Evolutionary conservation across 2,888 invertebrate species (phyloP), one percentile per base, ranked within the genome.

Genomic region (Mythimna loreyi): DNA sequence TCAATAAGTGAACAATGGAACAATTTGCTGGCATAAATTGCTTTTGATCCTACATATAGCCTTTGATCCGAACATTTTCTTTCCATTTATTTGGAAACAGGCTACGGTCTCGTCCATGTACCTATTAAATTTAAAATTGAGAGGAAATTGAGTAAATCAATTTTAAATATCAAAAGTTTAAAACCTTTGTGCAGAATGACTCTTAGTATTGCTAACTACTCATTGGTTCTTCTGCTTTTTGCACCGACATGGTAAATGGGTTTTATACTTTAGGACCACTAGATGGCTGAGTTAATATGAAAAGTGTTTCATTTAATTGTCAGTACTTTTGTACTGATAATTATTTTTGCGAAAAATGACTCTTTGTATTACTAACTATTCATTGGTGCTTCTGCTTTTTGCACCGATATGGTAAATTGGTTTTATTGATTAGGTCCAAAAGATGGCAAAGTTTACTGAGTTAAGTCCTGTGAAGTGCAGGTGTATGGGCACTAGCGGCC

Each of bases 1-100:
- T 66, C 61, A 65, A 69, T 80, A 67, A 65, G 49, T 28, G 74
- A 62, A 64, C 64, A 80, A 67, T 50, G 33, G 58, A 63, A 65
- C 67, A 79, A 76, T 76, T 72, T 69, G 56, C 61, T 52, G 60
- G 50, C 62, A 59, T 53, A 79, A 79, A 79, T 79, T 75, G 80
- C 56, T 72, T 66, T 78, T 63, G 60, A 67, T 63, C 65, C 65
- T n/a, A 16, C 49, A 25, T 23, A 23, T 71, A 65, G 61, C 71
- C 67, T 79, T 62, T 79, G 60, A 75, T 65, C 52, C 63, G 49
- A 40, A 58, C 55, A 67, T 72, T 70, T 64, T 78, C 79, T 69
- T 78, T 57, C 52, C 71, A 67, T 78, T 79, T 62, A 63, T 72
- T 71, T 62, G 36, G 23, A 23, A 65, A 56, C n/a, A 33, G 45